Evolutionary conservation across 1,140 invertebrate species (phyloP).

Genomic region (Conus betulinus): DNA sequence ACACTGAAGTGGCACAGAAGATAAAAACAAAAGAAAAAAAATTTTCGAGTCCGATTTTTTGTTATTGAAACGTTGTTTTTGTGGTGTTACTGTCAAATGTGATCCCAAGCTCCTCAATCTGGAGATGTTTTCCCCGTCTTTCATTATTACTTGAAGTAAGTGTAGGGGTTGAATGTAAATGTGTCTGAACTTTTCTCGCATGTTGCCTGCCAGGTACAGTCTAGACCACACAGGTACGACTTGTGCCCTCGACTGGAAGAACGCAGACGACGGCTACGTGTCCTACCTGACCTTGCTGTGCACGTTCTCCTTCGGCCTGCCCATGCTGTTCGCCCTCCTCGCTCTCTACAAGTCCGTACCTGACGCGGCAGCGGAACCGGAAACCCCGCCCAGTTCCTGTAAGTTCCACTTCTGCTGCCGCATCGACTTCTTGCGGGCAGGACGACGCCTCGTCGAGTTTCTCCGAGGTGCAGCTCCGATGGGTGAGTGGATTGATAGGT

Average conservation of each 20-base stretch:
- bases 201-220: constrained; percentile 47
- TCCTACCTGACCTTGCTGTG: constrained; percentile 52
- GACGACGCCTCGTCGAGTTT: constrained; percentile 37
- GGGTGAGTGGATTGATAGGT: constrained; percentile 39
- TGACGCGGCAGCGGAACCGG: not conserved
- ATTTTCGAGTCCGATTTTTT: too few species aligned
- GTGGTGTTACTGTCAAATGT: too few species aligned
- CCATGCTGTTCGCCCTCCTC: constrained; percentile 36
- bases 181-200: too few species aligned
- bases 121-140: too few species aligned
- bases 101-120: too few species aligned
- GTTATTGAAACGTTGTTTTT: too few species aligned
- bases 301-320: constrained; percentile 43
- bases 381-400: constrained; percentile 5
- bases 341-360: constrained; percentile 36
- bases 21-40: too few species aligned
- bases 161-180: too few species aligned
- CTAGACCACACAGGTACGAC: constrained; percentile 56
- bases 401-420: not conserved
- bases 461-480: constrained; percentile 48
- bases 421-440: not conserved
- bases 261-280: constrained; percentile 52
- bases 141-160: too few species aligned
- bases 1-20: too few species aligned
- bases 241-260: constrained; percentile 61